Conservation (phyloP, 2,113 vertebrate species). For the Pelodiscus sinensis region DNA sequence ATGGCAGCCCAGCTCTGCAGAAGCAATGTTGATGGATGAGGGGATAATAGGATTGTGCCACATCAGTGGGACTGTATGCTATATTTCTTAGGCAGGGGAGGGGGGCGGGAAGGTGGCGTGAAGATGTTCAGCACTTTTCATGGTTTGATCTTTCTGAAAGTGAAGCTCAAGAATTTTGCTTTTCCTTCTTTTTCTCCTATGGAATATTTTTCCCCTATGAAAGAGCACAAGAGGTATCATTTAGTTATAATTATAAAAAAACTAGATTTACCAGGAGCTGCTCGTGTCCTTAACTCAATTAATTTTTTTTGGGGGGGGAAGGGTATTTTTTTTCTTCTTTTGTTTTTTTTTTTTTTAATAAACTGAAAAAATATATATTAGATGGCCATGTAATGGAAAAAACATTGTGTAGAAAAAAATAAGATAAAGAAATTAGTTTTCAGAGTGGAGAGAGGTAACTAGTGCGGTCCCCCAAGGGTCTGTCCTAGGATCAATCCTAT, state of each 20-base stretch:
- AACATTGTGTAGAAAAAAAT: neutral
- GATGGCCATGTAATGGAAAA: neutral
- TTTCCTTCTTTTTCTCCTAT: neutral
- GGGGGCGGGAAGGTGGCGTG: too few relatives aligned
- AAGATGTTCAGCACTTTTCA: neutral
- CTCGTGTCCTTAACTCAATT: too few relatives aligned
- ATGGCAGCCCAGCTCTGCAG: neutral
- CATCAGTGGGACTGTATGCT: neutral
- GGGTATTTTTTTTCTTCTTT: too few relatives aligned
- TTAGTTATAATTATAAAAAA: neutral
- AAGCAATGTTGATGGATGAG: neutral
- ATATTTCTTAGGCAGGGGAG: neutral
- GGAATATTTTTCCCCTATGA: too few relatives aligned
- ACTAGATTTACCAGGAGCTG: too few relatives aligned
- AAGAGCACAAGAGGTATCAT: neutral
- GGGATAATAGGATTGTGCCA: neutral
- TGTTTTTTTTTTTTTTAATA: too few relatives aligned
- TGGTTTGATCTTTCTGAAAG: neutral
- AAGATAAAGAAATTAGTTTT: neutral
- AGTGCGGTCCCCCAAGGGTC: too few relatives aligned
- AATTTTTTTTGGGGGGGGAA: too few relatives aligned
- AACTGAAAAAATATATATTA: too few relatives aligned
- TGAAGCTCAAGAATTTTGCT: neutral
- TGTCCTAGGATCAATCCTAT: too few relatives aligned
- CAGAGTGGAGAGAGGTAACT: too few relatives aligned